These are phyloP conservation scores for Furcifer pardalis DNA, from an alignment of 2,797 vertebrate genomes.

Conservation along the genomic window DNA sequence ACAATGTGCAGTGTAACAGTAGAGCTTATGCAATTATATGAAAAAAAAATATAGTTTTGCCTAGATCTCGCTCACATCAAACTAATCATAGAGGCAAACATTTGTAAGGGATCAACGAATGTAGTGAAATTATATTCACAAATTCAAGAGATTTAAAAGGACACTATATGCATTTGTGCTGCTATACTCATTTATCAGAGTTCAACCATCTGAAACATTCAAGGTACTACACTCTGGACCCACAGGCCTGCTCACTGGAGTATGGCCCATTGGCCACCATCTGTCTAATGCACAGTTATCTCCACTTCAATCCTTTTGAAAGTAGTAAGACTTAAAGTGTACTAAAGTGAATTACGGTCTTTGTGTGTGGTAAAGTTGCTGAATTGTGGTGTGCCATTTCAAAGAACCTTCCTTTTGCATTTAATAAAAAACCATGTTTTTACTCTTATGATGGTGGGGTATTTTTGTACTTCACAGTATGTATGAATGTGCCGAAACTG, in stretches of 20 bases:
- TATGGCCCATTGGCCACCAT: constrained; percentile 33
- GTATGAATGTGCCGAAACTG: no score
- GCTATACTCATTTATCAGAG: constrained; percentile 22
- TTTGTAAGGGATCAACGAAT: neutral
- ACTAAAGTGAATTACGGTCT: constrained; percentile 10
- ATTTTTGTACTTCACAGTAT: no score
- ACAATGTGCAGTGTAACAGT: neutral
- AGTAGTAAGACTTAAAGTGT: constrained; percentile 15
- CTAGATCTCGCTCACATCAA: neutral
- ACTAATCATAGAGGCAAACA: neutral
- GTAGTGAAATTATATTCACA: neutral
- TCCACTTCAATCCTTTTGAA: constrained; percentile 18
- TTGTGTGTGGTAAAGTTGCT: constrained; percentile 1
- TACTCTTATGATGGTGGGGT: no score
- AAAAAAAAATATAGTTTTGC: neutral
- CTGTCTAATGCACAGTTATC: constrained; percentile 20
- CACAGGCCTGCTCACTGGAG: constrained; percentile 18
- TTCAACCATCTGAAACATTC: constrained; percentile 21
- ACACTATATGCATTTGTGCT: constrained; percentile 13
- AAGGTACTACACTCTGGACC: neutral
- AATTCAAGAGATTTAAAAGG: constrained; percentile 6
- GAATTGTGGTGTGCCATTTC: neutral
- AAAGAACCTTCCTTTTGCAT: neutral
- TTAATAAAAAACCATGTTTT: neutral
- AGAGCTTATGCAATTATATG: neutral